Conservation (phyloP, 2,888 invertebrate species). For the Anarsia innoxiella region DNA sequence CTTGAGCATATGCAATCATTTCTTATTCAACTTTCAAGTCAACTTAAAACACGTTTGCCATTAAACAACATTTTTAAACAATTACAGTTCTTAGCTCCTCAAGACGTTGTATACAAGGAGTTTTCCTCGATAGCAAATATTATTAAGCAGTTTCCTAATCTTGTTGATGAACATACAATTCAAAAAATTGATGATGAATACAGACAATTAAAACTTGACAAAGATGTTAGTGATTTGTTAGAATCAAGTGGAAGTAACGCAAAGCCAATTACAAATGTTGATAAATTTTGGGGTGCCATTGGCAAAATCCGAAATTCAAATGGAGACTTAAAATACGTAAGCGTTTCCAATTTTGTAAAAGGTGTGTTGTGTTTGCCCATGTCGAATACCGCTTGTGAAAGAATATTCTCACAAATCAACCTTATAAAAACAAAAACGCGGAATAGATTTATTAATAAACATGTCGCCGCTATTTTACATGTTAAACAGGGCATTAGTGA, state of each 20-base stretch:
- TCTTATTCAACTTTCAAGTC: constrained; percentile 11
- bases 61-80: constrained; percentile 13
- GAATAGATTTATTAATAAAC: constrained; percentile 7
- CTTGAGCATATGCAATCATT: constrained; percentile 12
- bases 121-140: constrained; percentile 9
- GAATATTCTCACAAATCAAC: not conserved
- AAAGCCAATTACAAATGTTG: not conserved
- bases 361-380: not conserved
- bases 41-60: constrained; percentile 14
- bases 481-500: constrained; percentile 8
- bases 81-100: constrained; percentile 15
- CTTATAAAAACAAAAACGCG: constrained; percentile 2
- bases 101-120: constrained; percentile 15
- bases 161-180: not conserved
- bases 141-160: not conserved
- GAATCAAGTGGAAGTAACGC: not conserved
- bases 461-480: constrained; percentile 8
- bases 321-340: not conserved
- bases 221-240: not conserved
- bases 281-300: not conserved
- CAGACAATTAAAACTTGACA: constrained; percentile 6
- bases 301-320: not conserved
- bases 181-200: constrained; percentile 15
- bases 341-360: not conserved
- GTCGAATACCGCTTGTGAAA: not conserved